Percentiles rank a stretch among this genome's conserved stretches.
Evolutionary conservation across 2,113 vertebrate species (phyloP).

Genomic region (Ellobius talpinus): DNA sequence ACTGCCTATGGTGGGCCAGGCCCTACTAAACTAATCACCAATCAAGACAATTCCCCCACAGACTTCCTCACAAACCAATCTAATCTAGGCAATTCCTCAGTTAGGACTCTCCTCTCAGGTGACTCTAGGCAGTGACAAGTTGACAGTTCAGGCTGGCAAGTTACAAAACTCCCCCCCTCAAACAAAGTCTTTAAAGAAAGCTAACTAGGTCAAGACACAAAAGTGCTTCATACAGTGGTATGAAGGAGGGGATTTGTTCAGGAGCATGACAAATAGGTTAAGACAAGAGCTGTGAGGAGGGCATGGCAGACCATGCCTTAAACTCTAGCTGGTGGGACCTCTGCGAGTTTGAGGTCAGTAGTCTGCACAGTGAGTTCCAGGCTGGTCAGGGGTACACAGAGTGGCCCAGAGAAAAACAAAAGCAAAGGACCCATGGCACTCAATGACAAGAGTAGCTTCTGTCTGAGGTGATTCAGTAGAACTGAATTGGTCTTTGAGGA

Average conservation of each 20-base stretch:
- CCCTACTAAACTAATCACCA: too few relatives aligned
- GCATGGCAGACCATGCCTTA: background rate
- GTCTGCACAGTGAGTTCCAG: background rate
- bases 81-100: background rate
- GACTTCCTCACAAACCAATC: background rate
- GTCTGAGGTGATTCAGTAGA: background rate
- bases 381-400: background rate
- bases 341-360: background rate
- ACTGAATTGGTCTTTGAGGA: constrained; percentile 26
- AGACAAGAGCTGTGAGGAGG: background rate
- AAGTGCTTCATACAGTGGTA: background rate
- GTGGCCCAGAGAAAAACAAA: background rate
- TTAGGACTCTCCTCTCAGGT: background rate
- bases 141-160: background rate
- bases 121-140: background rate
- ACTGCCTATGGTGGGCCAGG: background rate
- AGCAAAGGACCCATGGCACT: background rate
- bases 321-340: background rate
- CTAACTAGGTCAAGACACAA: background rate
- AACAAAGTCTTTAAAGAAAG: background rate
- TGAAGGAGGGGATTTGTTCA: constrained; percentile 6
- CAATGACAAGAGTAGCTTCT: background rate
- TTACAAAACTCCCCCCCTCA: background rate
- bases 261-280: background rate
- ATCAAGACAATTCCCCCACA: background rate